These are phyloP conservation scores for Bombylius discolor DNA, from an alignment of 2,888 invertebrate species.

Conservation along the genomic window DNA sequence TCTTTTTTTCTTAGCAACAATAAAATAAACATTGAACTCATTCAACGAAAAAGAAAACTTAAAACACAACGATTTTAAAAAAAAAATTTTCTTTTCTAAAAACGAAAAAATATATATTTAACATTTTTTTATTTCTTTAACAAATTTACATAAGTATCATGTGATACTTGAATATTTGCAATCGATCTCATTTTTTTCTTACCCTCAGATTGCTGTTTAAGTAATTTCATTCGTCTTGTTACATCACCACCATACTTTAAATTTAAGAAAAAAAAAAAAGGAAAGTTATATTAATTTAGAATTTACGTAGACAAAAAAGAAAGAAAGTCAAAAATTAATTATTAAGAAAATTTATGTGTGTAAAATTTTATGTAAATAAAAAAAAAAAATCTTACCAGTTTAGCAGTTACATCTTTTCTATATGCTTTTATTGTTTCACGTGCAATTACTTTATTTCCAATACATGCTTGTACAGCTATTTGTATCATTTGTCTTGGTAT, in stretches of 20 bases:
- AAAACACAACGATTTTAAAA: no score
- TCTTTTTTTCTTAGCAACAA: no score
- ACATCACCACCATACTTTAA: conserved; percentile 82
- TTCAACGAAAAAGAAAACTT: no score
- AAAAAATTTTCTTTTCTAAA: no score
- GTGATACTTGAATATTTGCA: conserved; percentile 81
- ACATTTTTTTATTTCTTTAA: conserved; percentile 50
- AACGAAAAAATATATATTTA: no score
- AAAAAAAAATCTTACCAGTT: conserved; percentile 50
- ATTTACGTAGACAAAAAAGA: conserved; percentile 1
- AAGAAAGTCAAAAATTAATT: neutral
- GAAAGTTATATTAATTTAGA: neutral
- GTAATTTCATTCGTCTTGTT: conserved; percentile 74
- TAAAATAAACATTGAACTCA: no score
- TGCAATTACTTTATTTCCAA: conserved; percentile 65
- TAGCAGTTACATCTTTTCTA: conserved; percentile 86
- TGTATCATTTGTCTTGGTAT: conserved; percentile 82
- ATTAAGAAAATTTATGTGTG: neutral
- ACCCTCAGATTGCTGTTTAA: conserved; percentile 82
- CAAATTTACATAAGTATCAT: conserved; percentile 87
- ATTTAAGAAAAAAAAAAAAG: conserved; percentile 20
- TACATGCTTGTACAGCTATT: conserved; percentile 75
- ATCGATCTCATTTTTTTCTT: conserved; percentile 87
- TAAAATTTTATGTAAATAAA: neutral
- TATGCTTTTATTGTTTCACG: conserved; percentile 77